Conservation (phyloP, 2,113 vertebrate species). For the Thunnus thynnus region DNA sequence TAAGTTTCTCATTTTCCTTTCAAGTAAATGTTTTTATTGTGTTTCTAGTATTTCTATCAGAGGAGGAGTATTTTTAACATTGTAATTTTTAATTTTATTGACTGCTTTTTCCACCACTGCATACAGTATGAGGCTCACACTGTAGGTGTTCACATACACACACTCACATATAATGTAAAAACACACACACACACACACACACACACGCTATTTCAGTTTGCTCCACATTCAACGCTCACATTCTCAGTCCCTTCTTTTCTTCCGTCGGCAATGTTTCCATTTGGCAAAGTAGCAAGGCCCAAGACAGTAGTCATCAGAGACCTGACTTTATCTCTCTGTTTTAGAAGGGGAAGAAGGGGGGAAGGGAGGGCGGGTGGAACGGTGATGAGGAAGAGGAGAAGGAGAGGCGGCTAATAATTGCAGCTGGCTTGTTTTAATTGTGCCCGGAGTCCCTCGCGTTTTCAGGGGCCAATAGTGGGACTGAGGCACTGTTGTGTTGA, state of each 20-base stretch:
- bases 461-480: slow-evolving; percentile 49
- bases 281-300: slow-evolving; percentile 47
- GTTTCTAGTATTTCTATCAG: too few relatives aligned
- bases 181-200: slow-evolving; percentile 25
- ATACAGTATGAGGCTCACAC: not conserved
- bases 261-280: slow-evolving; percentile 45
- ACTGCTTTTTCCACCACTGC: not conserved
- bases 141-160: not conserved
- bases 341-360: slow-evolving; percentile 28
- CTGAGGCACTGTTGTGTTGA: slow-evolving; percentile 53
- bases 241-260: slow-evolving; percentile 28
- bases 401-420: slow-evolving; percentile 68
- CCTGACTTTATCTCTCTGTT: slow-evolving; percentile 57
- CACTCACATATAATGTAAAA: slow-evolving; percentile 2
- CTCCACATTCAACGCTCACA: slow-evolving; percentile 27
- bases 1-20: too few relatives aligned
- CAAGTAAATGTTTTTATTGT: too few relatives aligned
- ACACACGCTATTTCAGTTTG: slow-evolving; percentile 29
- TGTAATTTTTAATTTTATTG: not conserved
- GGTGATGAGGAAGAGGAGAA: slow-evolving; percentile 4
- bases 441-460: slow-evolving; percentile 66
- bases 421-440: slow-evolving; percentile 75
- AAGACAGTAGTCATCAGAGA: slow-evolving; percentile 58
- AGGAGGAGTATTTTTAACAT: not conserved
- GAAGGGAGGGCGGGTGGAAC: not conserved